These are phyloP conservation scores for Colostygia pectinataria DNA, from an alignment of 2,888 invertebrate species.

Conservation along the genomic window DNA sequence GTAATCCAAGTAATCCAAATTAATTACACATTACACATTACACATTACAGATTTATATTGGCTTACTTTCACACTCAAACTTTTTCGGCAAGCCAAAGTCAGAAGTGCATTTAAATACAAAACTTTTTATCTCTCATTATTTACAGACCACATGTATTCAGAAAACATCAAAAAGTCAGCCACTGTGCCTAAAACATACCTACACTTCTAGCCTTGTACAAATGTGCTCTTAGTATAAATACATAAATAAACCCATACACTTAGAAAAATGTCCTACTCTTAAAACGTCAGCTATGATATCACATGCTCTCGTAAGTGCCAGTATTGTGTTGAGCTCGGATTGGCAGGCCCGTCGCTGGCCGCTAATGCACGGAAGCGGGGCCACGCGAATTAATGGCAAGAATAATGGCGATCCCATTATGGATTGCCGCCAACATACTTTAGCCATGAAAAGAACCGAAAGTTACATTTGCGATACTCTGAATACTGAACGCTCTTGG, in stretches of 20 bases:
- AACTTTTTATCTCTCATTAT: too few relatives aligned
- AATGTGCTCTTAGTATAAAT: too few relatives aligned
- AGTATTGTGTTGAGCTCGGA: slow-evolving; percentile 55
- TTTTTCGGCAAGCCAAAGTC: too few relatives aligned
- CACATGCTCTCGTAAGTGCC: slow-evolving; percentile 34
- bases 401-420: slow-evolving; percentile 84
- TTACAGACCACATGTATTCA: too few relatives aligned
- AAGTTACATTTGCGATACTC: slow-evolving; percentile 84
- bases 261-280: slow-evolving; percentile 10
- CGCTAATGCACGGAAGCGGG: slow-evolving; percentile 82
- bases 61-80: too few relatives aligned
- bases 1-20: too few relatives aligned
- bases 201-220: not conserved
- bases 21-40: too few relatives aligned
- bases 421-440: slow-evolving; percentile 84
- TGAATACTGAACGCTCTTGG: slow-evolving; percentile 80
- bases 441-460: slow-evolving; percentile 83
- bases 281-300: slow-evolving; percentile 26
- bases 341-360: slow-evolving; percentile 73
- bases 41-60: too few relatives aligned
- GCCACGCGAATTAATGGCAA: slow-evolving; percentile 82
- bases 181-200: slow-evolving; percentile 2
- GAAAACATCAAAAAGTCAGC: too few relatives aligned
- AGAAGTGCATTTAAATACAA: too few relatives aligned
- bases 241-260: slow-evolving; percentile 1